A percentile compares a stretch with the other conserved stretches of the same genome.
phyloP scores from a whole-genome alignment of 2,797 vertebrate species.

The Gymnoscopelus microlampas region DNA sequence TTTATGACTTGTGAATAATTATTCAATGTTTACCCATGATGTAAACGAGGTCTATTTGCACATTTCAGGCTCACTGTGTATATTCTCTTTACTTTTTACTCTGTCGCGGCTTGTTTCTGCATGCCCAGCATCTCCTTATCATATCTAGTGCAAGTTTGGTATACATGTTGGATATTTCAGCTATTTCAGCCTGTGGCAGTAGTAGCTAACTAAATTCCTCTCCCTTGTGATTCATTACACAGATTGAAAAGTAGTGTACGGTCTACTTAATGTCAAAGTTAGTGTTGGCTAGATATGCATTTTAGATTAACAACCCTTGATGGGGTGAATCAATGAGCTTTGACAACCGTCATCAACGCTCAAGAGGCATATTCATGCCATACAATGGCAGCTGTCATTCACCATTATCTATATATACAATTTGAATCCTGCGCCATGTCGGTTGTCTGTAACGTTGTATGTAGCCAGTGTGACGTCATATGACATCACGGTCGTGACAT shows the following conservation, averaged over 20 bases:
- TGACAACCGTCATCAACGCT: conserved; percentile 7
- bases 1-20: neutral
- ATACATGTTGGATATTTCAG: conserved; percentile 8
- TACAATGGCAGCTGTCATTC: neutral
- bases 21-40: conserved; percentile 22
- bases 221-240: conserved; percentile 3
- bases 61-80: neutral
- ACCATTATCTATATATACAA: too few species aligned
- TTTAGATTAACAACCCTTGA: neutral
- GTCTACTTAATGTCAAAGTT: conserved; percentile 13
- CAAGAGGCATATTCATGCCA: neutral
- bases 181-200: conserved; percentile 26
- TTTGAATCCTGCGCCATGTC: too few species aligned
- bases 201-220: conserved; percentile 3
- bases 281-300: conserved; percentile 37
- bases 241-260: neutral
- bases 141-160: conserved; percentile 11
- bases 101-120: conserved; percentile 45
- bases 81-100: neutral
- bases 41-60: conserved; percentile 20
- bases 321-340: conserved; percentile 26
- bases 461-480: too few species aligned
- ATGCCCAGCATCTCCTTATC: neutral
- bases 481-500: too few species aligned
- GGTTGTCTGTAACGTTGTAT: too few species aligned